Base-by-base conservation (phyloP, 2,113 vertebrate genomes). In the Paradoxurus hermaphroditus region DNA sequence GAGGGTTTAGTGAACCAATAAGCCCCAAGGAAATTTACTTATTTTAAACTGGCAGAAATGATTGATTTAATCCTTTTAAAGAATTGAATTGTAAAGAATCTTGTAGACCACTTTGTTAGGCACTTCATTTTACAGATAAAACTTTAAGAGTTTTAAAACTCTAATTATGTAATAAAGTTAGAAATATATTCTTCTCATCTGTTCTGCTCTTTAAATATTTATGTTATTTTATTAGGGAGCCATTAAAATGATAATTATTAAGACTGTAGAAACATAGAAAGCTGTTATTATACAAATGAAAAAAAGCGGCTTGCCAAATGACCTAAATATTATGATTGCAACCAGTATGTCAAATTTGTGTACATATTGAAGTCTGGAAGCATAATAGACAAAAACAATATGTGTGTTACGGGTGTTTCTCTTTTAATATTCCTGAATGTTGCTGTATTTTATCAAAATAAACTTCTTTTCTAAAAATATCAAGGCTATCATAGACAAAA, bases 141-240 rank as follows among this genome's bases (percentile, higher is more conserved):
- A 73, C 77, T 89, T 90, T 88, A 92, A 41, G 86, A 59, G 79
- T 95, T 94, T 96, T 94, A 77, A 97, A 97, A 65, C 70, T 87
- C 96, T 93, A 94, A 95, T 93, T 95, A 83, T 89, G 72, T 95
- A 93, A 97, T 96, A 93, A 97, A 97, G 77, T 94, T 97, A 86
- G 84, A 86, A 86, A 75, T 77, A 88, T 14, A 89, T 51, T 89
- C 41, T 39, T 91, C 51, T 94, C 82, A 83, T 97, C 77, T 91
- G 72, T 91, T 97, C 65, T 97, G 21, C 82, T 95, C 82, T 94
- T 98, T 97, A 98, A 98, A 97, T 98, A 98, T 98, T 98, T 89
- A 97, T 97, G 46, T 72, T 88, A 1, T 73, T 63, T 59, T 93
- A n/a, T 84, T 89, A 93, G 39, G 67, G 86, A 75, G 82, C 53